phyloP scores from a whole-genome alignment of 2,888 invertebrate species.

The Emmelina monodactyla region DNA sequence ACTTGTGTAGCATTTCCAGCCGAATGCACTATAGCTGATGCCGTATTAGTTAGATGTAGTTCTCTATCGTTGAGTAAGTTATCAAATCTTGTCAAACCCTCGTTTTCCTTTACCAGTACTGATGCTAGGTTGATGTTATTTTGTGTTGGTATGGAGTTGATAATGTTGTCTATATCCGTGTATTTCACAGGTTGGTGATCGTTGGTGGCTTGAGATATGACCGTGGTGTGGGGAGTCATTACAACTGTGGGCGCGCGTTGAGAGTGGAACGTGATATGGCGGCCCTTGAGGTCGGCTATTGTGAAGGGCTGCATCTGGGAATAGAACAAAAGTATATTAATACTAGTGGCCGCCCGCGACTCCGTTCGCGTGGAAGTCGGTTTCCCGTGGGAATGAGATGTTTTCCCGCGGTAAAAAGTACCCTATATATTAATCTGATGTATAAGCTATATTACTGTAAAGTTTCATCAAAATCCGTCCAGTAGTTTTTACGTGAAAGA shows the following conservation, averaged over 20 bases:
- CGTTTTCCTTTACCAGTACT: constrained; percentile 43
- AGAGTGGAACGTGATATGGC: constrained; percentile 49
- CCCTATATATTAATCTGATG: too few species aligned
- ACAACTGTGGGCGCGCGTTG: constrained; percentile 45
- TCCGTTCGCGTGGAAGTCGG: too few species aligned
- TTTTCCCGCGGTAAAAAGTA: too few species aligned
- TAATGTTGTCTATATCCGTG: constrained; percentile 43
- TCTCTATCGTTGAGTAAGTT: constrained; percentile 41
- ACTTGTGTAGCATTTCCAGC: constrained; percentile 49
- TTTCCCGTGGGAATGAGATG: too few species aligned
- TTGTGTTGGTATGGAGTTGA: constrained; percentile 29
- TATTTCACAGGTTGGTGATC: constrained; percentile 37
- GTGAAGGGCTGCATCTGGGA: constrained; percentile 48
- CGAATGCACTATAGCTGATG: constrained; percentile 46
- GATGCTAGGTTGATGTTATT: constrained; percentile 33
- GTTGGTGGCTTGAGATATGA: constrained; percentile 45
- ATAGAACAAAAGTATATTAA: too few species aligned
- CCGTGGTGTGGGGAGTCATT: constrained; percentile 46
- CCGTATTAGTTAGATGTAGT: constrained; percentile 35
- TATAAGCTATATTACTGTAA: too few species aligned
- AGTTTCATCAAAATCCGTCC: too few species aligned
- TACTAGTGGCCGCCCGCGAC: too few species aligned
- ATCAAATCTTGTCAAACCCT: constrained; percentile 40
- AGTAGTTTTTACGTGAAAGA: too few species aligned
- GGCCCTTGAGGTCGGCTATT: constrained; percentile 38